Percentiles rank a stretch among this genome's conserved stretches.
phyloP scores from a whole-genome alignment of 2,888 invertebrate species.

The Tenthredo amoena region DNA sequence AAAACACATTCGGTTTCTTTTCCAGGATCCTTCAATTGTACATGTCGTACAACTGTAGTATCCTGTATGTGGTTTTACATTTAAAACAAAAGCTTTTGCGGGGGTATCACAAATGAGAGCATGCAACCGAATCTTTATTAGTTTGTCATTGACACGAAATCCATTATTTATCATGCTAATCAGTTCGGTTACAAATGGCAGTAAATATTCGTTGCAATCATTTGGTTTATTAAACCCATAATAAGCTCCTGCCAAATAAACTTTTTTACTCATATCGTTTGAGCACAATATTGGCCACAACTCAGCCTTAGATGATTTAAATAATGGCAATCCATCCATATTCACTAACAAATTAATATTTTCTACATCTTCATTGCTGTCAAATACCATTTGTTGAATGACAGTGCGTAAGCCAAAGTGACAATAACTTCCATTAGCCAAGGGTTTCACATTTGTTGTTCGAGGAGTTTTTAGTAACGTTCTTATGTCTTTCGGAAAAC shows the following conservation, averaged over 20 bases:
- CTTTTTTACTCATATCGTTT: conserved; percentile 42
- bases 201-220: conserved; percentile 1
- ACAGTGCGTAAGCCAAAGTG: conserved; percentile 1
- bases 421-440: conserved; percentile 20
- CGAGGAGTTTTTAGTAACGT: conserved; percentile 23
- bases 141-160: not conserved
- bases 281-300: conserved; percentile 58
- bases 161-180: conserved; percentile 22
- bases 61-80: conserved; percentile 56
- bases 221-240: conserved; percentile 54
- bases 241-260: conserved; percentile 56
- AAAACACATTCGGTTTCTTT: conserved; percentile 20
- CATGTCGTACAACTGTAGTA: conserved; percentile 60
- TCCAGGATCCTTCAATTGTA: conserved; percentile 55
- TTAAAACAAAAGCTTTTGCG: conserved; percentile 55
- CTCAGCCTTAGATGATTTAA: conserved; percentile 48
- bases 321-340: conserved; percentile 58
- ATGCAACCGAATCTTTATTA: conserved; percentile 33
- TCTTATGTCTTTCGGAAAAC: conserved; percentile 21
- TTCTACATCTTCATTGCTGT: not conserved
- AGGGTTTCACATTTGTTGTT: conserved; percentile 15
- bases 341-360: conserved; percentile 45
- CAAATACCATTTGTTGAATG: conserved; percentile 27
- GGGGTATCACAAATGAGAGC: conserved; percentile 57
- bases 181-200: conserved; percentile 21